Evolutionary conservation across 1,140 invertebrate species (phyloP), one percentile per base, ranked within the genome.

Genomic region (Lepidotrigona ventralis): DNA sequence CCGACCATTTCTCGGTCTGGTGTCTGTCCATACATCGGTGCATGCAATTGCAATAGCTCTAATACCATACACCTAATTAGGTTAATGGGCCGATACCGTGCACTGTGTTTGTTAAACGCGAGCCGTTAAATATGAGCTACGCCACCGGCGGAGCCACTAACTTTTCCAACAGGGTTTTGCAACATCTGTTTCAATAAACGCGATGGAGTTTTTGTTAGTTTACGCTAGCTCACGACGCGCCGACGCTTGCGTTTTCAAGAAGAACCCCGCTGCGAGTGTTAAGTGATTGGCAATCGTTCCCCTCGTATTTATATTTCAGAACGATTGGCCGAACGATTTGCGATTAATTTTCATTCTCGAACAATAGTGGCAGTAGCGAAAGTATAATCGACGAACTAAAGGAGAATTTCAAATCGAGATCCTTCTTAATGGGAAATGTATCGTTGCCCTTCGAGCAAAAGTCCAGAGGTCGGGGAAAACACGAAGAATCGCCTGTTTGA

Each of bases 51-150:
- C 78, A 56, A 76, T 74, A 69, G 66, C 58, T 64, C 72, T 83
- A 76, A 73, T 70, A 70, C 53, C 66, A 79, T 76, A 83, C 54
- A 81, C 39, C 71, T 88, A 88, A 88, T 88, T 88, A 87, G 85
- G 86, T 88, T 87, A 88, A 86, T 87, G 86, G 82, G 84, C 54
- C 74, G 78, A 86, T 73, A 84, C 60, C 66, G 70, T 46, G 81
- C 63, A 29, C 23, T 66, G 70, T 79, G 80, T 86, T 83, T 66
- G 78, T 51, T 60, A 58, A 51, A 63, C 11, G 54, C 46, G 60
- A 71, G 15, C 26, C 39, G 33, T 68, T 83, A 63, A 53, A 21
- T 63, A 64, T 29, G n/a, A 73, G 75, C 63, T 73, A 73, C 64
- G 72, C 23, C 19, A 39, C 56, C 68, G 2, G 29, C 15, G 2